Conservation (phyloP, 2,888 invertebrate species). For the Synergus itoensis region DNA sequence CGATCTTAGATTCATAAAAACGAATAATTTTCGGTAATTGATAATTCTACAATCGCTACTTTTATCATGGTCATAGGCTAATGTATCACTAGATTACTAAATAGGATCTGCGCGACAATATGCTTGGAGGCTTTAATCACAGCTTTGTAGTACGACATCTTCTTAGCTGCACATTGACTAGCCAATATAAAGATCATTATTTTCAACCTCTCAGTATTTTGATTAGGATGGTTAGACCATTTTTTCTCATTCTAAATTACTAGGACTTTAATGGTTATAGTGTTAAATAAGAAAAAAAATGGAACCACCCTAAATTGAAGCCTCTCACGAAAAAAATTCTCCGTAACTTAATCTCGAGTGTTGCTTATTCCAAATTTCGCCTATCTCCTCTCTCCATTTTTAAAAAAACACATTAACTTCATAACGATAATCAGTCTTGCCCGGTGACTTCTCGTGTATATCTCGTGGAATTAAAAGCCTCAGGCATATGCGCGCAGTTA, state of each 20-base stretch:
- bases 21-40: slow-evolving; percentile 29
- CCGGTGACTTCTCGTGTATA: slow-evolving; percentile 62
- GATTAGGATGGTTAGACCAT: slow-evolving; percentile 18
- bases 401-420: slow-evolving; percentile 41
- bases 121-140: slow-evolving; percentile 76
- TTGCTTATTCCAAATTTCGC: neutral
- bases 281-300: neutral
- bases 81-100: slow-evolving; percentile 62
- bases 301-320: neutral
- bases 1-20: slow-evolving; percentile 45
- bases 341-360: neutral
- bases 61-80: slow-evolving; percentile 56
- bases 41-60: slow-evolving; percentile 12
- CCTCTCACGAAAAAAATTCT: neutral
- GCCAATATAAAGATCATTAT: slow-evolving; percentile 74
- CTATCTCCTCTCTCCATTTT: neutral
- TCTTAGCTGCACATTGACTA: slow-evolving; percentile 76
- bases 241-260: neutral
- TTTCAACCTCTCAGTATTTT: slow-evolving; percentile 48
- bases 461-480: slow-evolving; percentile 70
- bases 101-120: slow-evolving; percentile 73
- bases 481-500: slow-evolving; percentile 70
- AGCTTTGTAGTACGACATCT: slow-evolving; percentile 74
- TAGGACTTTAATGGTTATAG: too few species aligned
- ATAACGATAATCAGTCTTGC: slow-evolving; percentile 71